Evolutionary conservation across 1,140 invertebrate genomes (phyloP), one percentile per base, ranked within the genome.

Genomic region (Drosophila nigrodunni): DNA sequence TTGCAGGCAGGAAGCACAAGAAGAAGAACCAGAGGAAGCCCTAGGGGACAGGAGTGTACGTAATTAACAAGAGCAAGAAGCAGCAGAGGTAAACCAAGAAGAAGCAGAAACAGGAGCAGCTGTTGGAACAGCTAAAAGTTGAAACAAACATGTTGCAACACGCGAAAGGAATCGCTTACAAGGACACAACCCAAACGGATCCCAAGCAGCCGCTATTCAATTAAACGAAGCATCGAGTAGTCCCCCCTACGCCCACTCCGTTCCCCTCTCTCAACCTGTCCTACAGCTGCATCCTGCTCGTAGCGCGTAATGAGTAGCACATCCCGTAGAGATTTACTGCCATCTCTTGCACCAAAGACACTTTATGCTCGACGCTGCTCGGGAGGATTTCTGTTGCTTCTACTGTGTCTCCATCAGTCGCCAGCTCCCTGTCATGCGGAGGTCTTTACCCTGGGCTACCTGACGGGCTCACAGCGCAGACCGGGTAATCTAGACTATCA

Each of bases 401-500:
- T 68, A 30, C 47, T 39, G 52, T 7, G 46, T 8, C 46, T 47
- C 8, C 21, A 11, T 34, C 21, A n/a, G 37, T 4, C 76, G 25
- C 49, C 68, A 65, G 2, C 66, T 7, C 46, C 7, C 39, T 62
- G 73, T 58, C 54, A 80, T 77, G 90, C 81, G 13, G 92, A 92
- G 50, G 77, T 91, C 25, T 92, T 92, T 47, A 92, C 80, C n/a
- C 92, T 97, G 50, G 96, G 96, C n/a, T 97, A 96, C 89, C 92
- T 97, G 44, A 97, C 96, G 0, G 97, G 97, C 0, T 97, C 96
- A 1, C 95, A 96, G 78, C 92, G 97, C 46, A 93, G 94, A 44
- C 95, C 95, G 7, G 95, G 96, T 2, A 96, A 98, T 91, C 93
- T 94, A 41, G 95, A 95, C 79, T 98, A 97, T 92, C 94, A 95